Evolutionary conservation across 2,113 vertebrate genomes (phyloP).

Genomic region (Irena cyanogastra): DNA sequence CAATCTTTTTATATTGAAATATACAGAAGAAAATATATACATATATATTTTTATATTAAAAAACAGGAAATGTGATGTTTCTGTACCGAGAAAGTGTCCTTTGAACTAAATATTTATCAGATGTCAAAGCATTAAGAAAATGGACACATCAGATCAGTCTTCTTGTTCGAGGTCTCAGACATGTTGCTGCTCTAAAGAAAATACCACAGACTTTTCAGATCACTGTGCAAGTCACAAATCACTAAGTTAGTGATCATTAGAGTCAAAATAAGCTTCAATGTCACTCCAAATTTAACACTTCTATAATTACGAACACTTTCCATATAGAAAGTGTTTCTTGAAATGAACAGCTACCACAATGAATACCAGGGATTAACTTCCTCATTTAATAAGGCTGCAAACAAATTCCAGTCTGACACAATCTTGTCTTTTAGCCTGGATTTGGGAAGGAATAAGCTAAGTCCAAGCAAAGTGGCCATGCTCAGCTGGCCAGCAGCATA

Average conservation of each 20-base stretch:
- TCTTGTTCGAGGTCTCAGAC: neutral
- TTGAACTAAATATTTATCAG: neutral
- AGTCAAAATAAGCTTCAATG: neutral
- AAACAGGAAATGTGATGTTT: neutral
- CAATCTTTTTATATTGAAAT: neutral
- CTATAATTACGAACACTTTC: neutral
- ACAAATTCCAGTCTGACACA: neutral
- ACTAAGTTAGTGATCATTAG: neutral
- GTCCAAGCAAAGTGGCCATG: neutral
- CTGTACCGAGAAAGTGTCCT: neutral
- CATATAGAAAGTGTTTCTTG: neutral
- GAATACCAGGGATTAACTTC: neutral
- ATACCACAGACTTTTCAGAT: neutral
- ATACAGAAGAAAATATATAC: rapidly evolving
- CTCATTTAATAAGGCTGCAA: neutral
- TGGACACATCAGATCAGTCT: neutral
- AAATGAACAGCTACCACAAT: neutral
- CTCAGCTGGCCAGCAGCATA: neutral
- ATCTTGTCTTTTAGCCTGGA: neutral
- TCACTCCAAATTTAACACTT: neutral
- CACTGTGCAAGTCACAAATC: neutral
- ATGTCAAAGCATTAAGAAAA: neutral
- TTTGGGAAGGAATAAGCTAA: neutral
- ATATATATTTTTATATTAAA: neutral
- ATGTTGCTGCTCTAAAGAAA: neutral